Evolutionary conservation across 2,113 vertebrate genomes (phyloP).

Genomic region (Salvator merianae): DNA sequence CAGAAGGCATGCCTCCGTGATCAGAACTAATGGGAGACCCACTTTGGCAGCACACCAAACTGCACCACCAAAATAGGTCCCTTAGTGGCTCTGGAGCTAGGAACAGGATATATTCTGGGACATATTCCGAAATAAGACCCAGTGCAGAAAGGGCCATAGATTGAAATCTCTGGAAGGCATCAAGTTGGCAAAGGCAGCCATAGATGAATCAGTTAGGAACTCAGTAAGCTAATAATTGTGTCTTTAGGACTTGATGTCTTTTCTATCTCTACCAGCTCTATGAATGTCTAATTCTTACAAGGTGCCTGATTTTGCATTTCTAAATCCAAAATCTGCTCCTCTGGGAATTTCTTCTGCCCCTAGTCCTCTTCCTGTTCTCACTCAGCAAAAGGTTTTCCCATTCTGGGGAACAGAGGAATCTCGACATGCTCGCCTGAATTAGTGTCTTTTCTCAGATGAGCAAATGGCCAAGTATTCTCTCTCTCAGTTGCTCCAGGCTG

Average conservation of each 20-base stretch:
- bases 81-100: too few relatives aligned
- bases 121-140: too few relatives aligned
- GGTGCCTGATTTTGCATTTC: neutral
- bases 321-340: neutral
- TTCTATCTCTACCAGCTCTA: too few relatives aligned
- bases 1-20: too few relatives aligned
- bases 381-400: neutral
- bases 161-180: too few relatives aligned
- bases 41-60: too few relatives aligned
- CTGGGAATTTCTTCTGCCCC: neutral
- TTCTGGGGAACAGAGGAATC: neutral
- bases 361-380: neutral
- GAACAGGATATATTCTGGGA: too few relatives aligned
- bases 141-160: too few relatives aligned
- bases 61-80: too few relatives aligned
- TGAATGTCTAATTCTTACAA: neutral
- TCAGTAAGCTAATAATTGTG: neutral
- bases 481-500: neutral
- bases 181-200: too few relatives aligned
- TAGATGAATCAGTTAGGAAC: neutral
- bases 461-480: neutral
- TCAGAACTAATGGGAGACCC: too few relatives aligned
- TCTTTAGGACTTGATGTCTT: neutral
- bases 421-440: neutral
- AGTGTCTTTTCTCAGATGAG: neutral